Conservation (phyloP, 2,113 vertebrate species). For the Laticauda colubrina region DNA sequence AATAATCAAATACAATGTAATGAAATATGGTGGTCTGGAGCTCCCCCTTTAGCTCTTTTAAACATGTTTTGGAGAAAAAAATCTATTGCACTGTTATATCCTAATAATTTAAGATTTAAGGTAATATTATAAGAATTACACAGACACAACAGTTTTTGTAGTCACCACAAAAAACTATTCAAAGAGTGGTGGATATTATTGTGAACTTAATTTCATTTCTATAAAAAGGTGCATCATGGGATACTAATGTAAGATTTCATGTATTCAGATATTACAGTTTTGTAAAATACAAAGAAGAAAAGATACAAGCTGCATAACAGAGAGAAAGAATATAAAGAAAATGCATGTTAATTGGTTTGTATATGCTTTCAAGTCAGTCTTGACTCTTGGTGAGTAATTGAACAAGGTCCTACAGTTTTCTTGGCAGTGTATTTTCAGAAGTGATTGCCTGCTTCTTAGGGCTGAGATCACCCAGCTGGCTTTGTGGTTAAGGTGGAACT, state of each 20-base stretch:
- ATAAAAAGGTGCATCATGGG: neutral
- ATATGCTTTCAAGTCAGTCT: neutral
- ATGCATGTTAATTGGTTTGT: neutral
- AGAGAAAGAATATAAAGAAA: neutral
- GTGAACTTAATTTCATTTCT: neutral
- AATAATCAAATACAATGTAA: neutral
- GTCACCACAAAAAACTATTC: neutral
- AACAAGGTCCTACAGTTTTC: neutral
- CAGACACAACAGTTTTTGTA: neutral
- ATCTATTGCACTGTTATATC: neutral
- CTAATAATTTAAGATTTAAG: neutral
- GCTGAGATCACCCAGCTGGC: neutral
- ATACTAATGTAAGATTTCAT: slow-evolving; percentile 19
- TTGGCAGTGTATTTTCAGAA: neutral
- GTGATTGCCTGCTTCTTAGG: neutral
- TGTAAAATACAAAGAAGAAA: slow-evolving; percentile 35
- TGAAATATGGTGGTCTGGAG: slow-evolving; percentile 44
- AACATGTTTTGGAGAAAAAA: neutral
- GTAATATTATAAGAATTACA: neutral
- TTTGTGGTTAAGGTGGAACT: neutral
- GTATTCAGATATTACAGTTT: slow-evolving; percentile 10
- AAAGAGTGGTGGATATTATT: rapidly evolving
- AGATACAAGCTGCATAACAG: neutral
- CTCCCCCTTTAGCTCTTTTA: slow-evolving; percentile 57
- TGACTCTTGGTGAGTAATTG: neutral